These are phyloP conservation scores for Pteronotus mesoamericanus DNA, from an alignment of 2,797 vertebrate species.

Conservation along the genomic window DNA sequence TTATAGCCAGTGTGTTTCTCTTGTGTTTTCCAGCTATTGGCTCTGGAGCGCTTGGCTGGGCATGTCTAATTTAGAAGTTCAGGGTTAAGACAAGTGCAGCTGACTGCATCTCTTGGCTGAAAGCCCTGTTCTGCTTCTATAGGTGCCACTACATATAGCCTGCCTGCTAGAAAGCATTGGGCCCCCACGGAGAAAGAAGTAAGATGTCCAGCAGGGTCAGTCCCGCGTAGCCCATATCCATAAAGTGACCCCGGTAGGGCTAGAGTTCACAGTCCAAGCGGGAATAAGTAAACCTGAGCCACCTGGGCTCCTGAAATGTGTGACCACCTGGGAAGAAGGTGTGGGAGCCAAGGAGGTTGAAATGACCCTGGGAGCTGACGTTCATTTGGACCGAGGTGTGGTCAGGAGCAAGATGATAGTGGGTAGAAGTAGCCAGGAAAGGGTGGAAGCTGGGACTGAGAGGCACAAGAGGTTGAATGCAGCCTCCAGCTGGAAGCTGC, in stretches of 20 bases:
- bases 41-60: neutral
- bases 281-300: neutral
- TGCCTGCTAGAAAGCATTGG: neutral
- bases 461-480: neutral
- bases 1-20: neutral
- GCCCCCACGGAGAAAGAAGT: neutral
- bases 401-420: neutral
- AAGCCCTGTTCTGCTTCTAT: neutral
- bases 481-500: neutral
- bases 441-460: neutral
- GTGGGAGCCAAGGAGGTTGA: neutral
- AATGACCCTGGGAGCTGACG: neutral
- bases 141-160: neutral
- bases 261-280: neutral
- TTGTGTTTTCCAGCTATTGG: neutral
- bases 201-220: neutral
- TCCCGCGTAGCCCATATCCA: neutral
- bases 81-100: neutral
- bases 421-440: neutral
- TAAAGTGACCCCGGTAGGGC: neutral
- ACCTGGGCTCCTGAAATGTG: neutral
- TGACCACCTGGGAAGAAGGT: neutral
- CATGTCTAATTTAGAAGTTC: neutral
- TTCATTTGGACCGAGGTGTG: neutral
- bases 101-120: neutral